phyloP scores from a whole-genome alignment of 1,140 invertebrate species.

The Sarcophaga peregrina region DNA sequence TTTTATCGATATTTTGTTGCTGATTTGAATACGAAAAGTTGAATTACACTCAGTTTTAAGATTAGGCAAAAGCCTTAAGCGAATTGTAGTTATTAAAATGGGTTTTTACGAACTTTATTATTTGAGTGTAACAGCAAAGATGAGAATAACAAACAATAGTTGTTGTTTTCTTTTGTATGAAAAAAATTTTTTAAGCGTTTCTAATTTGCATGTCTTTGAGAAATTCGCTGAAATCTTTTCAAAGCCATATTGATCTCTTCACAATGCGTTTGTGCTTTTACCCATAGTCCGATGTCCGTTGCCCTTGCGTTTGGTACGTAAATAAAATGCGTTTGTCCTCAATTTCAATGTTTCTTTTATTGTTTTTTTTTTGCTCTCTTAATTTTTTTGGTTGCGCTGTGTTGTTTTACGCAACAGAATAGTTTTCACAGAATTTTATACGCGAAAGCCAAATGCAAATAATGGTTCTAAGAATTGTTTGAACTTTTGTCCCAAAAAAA shows the following conservation, averaged over 20 bases:
- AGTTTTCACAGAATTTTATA: conserved; percentile 4
- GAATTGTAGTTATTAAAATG: too few species aligned
- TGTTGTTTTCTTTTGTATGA: conserved; percentile 6
- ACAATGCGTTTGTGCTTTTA: neutral
- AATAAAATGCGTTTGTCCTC: conserved; percentile 33
- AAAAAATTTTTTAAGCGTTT: neutral
- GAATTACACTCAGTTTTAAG: too few species aligned
- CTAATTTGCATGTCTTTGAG: conserved; percentile 37
- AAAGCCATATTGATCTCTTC: conserved; percentile 34
- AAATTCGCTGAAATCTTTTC: conserved; percentile 34
- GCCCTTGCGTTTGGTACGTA: neutral
- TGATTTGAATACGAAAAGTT: too few species aligned
- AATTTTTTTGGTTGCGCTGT: neutral
- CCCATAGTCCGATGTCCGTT: neutral
- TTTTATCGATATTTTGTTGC: too few species aligned
- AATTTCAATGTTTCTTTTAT: neutral
- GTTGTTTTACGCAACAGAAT: neutral
- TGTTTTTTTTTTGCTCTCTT: neutral
- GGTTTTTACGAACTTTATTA: too few species aligned
- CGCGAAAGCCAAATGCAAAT: neutral
- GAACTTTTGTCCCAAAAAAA: neutral
- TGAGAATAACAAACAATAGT: neutral
- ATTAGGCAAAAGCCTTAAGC: too few species aligned
- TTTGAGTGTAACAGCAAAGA: too few species aligned
- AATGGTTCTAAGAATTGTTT: conserved; percentile 15